phyloP scores from a whole-genome alignment of 2,797 vertebrate species.

The Sandelia bainsii region DNA sequence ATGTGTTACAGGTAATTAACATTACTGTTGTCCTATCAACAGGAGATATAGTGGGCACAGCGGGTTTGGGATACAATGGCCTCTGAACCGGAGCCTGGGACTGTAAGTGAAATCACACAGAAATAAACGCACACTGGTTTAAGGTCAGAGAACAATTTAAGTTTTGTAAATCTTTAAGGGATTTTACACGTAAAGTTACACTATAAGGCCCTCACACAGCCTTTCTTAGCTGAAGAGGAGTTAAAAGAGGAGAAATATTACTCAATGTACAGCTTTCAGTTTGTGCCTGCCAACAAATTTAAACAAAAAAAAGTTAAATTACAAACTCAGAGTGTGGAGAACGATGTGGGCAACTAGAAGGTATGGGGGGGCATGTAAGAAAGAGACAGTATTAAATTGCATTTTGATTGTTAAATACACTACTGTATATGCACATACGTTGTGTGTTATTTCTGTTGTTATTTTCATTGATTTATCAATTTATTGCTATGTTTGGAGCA shows the following conservation, averaged over 20 bases:
- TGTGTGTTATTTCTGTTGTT: neutral
- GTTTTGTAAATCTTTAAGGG: neutral
- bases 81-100: constrained; percentile 3
- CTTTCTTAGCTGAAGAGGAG: too few relatives aligned
- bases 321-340: neutral
- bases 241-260: too few relatives aligned
- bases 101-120: constrained; percentile 2
- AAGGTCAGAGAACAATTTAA: neutral
- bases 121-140: neutral
- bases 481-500: neutral
- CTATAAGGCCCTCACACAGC: too few relatives aligned
- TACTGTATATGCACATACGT: neutral
- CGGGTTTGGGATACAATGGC: constrained; percentile 18
- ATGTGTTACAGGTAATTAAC: constrained; percentile 21
- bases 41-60: constrained; percentile 17
- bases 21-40: constrained; percentile 29
- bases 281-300: neutral
- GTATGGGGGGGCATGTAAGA: neutral
- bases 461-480: neutral
- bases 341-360: neutral
- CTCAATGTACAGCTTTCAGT: neutral
- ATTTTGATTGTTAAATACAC: neutral
- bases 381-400: neutral
- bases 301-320: neutral
- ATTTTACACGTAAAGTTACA: neutral